phyloP scores from a whole-genome alignment of 2,113 vertebrate genomes.

The Calidris pygmaea region DNA sequence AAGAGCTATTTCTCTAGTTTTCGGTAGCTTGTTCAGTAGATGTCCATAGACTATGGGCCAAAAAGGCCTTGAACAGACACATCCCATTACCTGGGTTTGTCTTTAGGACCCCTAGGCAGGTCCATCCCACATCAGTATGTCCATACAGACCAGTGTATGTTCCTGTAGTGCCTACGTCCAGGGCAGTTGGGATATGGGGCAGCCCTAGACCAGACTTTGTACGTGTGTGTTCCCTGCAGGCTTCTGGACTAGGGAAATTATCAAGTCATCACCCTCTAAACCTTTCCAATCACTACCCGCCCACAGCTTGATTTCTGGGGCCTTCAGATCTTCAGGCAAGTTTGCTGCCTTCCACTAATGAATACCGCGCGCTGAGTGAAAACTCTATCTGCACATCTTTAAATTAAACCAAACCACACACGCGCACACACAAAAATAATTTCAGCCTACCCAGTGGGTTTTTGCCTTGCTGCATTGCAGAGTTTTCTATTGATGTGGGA shows the following conservation, averaged over 20 bases:
- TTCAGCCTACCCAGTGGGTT: constrained; percentile 39
- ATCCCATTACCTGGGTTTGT: neutral
- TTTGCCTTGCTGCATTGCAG: constrained; percentile 18
- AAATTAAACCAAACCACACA: constrained; percentile 49
- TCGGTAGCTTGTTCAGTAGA: neutral
- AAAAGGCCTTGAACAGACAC: neutral
- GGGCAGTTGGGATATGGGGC: neutral
- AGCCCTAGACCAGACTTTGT: neutral
- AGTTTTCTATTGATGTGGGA: constrained; percentile 53
- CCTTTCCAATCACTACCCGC: constrained; percentile 42
- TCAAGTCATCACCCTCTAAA: constrained; percentile 65
- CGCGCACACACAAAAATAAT: neutral
- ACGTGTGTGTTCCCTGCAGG: constrained; percentile 56
- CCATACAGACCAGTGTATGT: neutral
- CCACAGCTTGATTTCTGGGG: constrained; percentile 59
- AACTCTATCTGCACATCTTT: constrained; percentile 66
- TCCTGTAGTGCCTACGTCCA: neutral
- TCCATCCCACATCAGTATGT: neutral
- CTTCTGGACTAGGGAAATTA: constrained; percentile 49
- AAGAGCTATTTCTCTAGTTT: neutral
- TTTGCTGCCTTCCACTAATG: constrained; percentile 34
- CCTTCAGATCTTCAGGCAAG: constrained; percentile 43
- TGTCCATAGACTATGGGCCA: neutral
- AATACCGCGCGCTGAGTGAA: constrained; percentile 43
- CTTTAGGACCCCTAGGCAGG: neutral